Evolutionary conservation across 2,797 vertebrate species (phyloP).

Genomic region (Eleutherodactylus coqui): DNA sequence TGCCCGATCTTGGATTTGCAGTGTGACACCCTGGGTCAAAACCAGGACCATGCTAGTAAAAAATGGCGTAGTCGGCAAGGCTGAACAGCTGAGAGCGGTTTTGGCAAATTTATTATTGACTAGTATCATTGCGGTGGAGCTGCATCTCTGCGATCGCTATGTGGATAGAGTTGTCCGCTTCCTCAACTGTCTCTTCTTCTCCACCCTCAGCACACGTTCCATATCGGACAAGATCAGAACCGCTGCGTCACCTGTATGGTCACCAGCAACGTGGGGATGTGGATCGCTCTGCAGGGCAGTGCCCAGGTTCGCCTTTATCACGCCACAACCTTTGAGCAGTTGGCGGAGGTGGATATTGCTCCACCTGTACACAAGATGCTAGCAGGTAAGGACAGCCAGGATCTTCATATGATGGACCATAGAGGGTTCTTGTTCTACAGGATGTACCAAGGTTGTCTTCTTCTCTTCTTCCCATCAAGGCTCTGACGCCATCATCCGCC

Average conservation of each 20-base stretch:
- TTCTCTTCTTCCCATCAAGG: constrained; percentile 73
- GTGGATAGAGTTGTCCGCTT: neutral
- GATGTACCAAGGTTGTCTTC: too few relatives aligned
- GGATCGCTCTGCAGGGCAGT: constrained; percentile 92
- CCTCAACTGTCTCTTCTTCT: neutral
- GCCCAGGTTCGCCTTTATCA: constrained; percentile 94
- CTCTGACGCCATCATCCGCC: constrained; percentile 95
- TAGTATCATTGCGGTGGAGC: too few relatives aligned
- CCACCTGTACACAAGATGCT: constrained; percentile 98
- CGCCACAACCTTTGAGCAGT: constrained; percentile 87
- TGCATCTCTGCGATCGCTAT: neutral
- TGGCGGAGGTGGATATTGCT: constrained; percentile 93
- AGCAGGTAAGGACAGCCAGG: constrained; percentile 79
- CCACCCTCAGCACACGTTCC: constrained; percentile 85
- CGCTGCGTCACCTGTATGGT: constrained; percentile 95
- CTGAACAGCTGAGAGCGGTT: too few relatives aligned
- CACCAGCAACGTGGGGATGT: constrained; percentile 87
- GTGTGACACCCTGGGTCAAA: too few relatives aligned
- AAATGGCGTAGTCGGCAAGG: too few relatives aligned
- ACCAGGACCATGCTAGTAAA: too few relatives aligned
- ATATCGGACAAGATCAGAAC: constrained; percentile 88
- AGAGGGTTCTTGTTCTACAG: too few relatives aligned
- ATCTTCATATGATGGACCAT: neutral
- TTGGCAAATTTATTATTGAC: neutral
- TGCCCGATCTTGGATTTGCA: neutral